Conservation (phyloP, 92 coral and sea anemone species). For the Palythoa caribaeorum region DNA sequence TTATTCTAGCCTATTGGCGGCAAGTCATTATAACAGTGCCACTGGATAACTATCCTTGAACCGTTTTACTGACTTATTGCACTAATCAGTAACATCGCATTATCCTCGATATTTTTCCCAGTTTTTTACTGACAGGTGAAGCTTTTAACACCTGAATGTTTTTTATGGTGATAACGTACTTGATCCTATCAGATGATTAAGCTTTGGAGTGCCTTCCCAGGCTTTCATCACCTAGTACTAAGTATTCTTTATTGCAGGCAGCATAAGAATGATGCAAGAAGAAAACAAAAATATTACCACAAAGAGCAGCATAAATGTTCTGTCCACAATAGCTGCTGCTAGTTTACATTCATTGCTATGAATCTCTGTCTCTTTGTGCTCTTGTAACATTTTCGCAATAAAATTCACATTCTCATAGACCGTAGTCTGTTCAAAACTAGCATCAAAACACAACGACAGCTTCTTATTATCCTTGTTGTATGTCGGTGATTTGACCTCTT, state of each 20-base stretch:
- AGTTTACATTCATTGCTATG: conserved; percentile 67
- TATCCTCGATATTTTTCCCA: too few species aligned
- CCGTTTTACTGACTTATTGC: too few species aligned
- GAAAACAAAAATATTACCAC: conserved; percentile 68
- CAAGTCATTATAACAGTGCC: too few species aligned
- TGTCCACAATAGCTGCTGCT: conserved; percentile 87
- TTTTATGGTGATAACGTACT: not conserved
- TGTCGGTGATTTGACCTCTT: conserved; percentile 3
- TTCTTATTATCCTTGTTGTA: conserved; percentile 25
- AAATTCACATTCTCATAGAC: conserved; percentile 54
- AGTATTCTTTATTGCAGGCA: conserved; percentile 56
- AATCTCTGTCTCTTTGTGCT: conserved; percentile 62
- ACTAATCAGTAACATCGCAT: too few species aligned
- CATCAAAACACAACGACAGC: not conserved
- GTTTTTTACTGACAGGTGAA: too few species aligned
- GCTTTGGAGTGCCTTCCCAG: too few species aligned
- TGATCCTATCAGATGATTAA: not conserved
- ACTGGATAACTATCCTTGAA: too few species aligned
- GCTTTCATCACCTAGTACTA: not conserved
- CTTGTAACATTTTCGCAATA: conserved; percentile 62
- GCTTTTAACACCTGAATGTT: not conserved
- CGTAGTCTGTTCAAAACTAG: conserved; percentile 7
- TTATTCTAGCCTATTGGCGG: too few species aligned
- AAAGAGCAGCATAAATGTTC: conserved; percentile 83
- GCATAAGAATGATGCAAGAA: conserved; percentile 60